Conservation (phyloP, 2,113 vertebrate genomes). For the Seriola aureovittata region DNA sequence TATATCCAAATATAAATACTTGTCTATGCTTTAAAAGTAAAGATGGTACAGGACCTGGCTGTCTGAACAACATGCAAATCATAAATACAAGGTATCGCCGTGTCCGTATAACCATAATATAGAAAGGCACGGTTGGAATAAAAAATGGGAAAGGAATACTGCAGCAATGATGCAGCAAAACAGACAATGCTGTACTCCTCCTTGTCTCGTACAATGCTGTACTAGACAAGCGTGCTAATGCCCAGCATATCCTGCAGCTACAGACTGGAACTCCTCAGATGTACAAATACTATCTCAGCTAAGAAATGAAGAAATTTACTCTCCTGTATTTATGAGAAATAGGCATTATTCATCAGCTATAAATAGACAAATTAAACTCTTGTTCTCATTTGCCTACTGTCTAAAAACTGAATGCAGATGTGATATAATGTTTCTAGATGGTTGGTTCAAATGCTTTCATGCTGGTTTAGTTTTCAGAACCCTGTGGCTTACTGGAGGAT, state of each 20-base stretch:
- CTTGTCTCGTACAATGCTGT: not conserved
- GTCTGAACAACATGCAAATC: not conserved
- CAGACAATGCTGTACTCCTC: constrained; percentile 25
- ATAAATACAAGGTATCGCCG: not conserved
- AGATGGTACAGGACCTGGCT: not conserved
- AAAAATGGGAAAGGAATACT: constrained; percentile 38
- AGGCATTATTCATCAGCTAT: not conserved
- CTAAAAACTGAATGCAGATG: not conserved
- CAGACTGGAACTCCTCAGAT: constrained; percentile 5
- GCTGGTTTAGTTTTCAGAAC: not conserved
- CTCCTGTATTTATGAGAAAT: not conserved
- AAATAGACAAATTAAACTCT: not conserved
- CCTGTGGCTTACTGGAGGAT: not conserved
- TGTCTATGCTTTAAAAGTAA: constrained; percentile 6
- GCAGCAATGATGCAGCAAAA: constrained; percentile 71
- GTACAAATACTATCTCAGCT: not conserved
- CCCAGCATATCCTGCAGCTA: constrained; percentile 30
- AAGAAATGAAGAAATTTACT: not conserved
- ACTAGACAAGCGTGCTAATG: constrained; percentile 17
- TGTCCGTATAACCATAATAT: not conserved
- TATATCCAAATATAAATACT: not conserved
- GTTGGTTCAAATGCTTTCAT: not conserved
- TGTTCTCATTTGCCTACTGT: not conserved
- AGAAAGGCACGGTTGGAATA: not conserved
- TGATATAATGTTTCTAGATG: not conserved